Base-by-base conservation (phyloP, 30 jellyfish, hydroid and myxozoan genomes). In the Sanderia malayensis region DNA sequence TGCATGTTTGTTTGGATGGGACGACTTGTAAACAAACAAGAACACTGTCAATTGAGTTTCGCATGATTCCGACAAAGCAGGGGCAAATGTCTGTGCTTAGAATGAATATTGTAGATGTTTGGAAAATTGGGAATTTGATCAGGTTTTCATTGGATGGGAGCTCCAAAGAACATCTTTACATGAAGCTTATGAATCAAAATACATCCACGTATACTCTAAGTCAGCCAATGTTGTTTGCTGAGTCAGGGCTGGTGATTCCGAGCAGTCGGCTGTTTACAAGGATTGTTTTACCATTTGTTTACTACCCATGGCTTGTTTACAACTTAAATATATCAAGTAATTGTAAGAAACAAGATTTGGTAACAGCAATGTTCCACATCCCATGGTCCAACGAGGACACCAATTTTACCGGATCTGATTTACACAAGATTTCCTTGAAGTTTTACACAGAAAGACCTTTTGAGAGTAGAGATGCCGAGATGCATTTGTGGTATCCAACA, bases 351-450 rank as follows among this genome's bases (percentile, higher is more conserved):
- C 2, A 27, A 7, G 60, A 71, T 25, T 46, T 69, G 4, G 32
- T 82, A 11, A n/a, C 81, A 1, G 46, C 61, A 13, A 23, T 49
- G 2, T 72, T 82, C 63, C 77, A 31, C 18, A 65, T 49, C n/a
- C 94, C 94, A 0, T 82, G 94, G 94, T 52, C 63, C 18, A 46
- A 44, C 8, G 94, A 82, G 66, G 86, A 71, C 41, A 53, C 30
- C 2, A n/a, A 62, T 61, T 46, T 1, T 17, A 71, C 49, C 19
- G 59, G 44, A 28, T 28, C 30, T 4, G 31, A 44, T 6, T 34
- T 34, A 1, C 30, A 33, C 20, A 61, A 27, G 0, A 31, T 71
- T 19, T 29, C 24, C 1, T 31, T 71, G 70, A 53, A 28, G 26
- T 71, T 71, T 44, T 22, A 22, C 30, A 49, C 44, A 23, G 57